These are phyloP conservation scores for Notarius lentiginosus DNA, from an alignment of 2,113 vertebrate species.

Conservation along the genomic window DNA sequence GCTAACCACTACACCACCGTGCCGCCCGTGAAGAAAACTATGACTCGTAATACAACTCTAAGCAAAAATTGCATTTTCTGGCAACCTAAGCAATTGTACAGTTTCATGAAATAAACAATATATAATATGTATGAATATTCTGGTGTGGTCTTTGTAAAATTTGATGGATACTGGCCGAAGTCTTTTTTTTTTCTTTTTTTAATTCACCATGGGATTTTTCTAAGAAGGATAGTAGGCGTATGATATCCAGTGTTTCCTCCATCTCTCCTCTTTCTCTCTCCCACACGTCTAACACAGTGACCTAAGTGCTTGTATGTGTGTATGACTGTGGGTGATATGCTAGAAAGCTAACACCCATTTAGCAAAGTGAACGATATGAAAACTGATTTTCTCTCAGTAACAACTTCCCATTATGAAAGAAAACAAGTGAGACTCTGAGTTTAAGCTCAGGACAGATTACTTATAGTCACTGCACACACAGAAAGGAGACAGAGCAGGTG, in stretches of 20 bases:
- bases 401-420: background rate
- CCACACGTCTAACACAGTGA: constrained; percentile 37
- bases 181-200: background rate
- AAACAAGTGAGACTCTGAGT: background rate
- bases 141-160: background rate
- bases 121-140: background rate
- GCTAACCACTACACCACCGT: too few species aligned
- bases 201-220: constrained; percentile 1
- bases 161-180: background rate
- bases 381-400: constrained; percentile 41
- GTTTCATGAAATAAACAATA: background rate
- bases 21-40: background rate
- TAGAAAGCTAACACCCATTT: background rate
- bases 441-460: constrained; percentile 3
- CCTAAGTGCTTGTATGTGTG: constrained; percentile 6
- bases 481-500: constrained; percentile 9
- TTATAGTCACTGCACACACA: background rate
- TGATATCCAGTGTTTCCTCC: background rate
- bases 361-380: constrained; percentile 37
- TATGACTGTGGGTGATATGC: constrained; percentile 25
- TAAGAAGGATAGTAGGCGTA: constrained; percentile 26
- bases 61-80: background rate
- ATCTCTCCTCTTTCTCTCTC: constrained; percentile 18
- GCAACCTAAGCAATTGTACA: background rate
- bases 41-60: background rate